Conservation (phyloP, 1,140 invertebrate genomes). For the Tenebrio molitor region DNA sequence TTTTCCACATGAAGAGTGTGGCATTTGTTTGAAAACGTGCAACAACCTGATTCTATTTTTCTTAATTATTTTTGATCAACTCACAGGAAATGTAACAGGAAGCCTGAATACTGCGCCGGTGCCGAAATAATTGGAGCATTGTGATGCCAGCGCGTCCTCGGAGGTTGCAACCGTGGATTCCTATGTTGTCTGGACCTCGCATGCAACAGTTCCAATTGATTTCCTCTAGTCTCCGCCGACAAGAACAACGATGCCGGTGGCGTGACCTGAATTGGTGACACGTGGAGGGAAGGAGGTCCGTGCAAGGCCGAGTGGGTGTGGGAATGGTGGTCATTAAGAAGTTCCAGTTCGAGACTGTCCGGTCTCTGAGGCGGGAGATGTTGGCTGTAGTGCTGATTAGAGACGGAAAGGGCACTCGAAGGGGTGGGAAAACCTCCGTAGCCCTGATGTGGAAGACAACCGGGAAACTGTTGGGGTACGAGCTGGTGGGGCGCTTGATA, state of each 20-base stretch:
- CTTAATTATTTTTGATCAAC: slow-evolving; percentile 63
- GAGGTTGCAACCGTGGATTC: slow-evolving; percentile 65
- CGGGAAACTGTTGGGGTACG: slow-evolving; percentile 64
- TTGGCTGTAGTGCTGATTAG: slow-evolving; percentile 66
- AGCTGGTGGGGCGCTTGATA: slow-evolving; percentile 62
- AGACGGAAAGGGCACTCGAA: slow-evolving; percentile 59
- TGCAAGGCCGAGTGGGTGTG: slow-evolving; percentile 62
- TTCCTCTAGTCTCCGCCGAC: slow-evolving; percentile 67
- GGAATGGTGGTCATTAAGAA: slow-evolving; percentile 62
- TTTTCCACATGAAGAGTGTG: too few relatives aligned
- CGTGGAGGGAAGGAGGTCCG: slow-evolving; percentile 66
- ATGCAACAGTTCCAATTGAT: slow-evolving; percentile 68
- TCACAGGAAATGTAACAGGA: slow-evolving; percentile 86
- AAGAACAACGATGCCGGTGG: slow-evolving; percentile 71
- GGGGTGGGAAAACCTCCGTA: slow-evolving; percentile 64
- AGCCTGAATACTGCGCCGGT: slow-evolving; percentile 75
- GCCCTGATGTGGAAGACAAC: slow-evolving; percentile 65
- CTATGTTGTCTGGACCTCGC: slow-evolving; percentile 65
- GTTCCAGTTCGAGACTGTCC: slow-evolving; percentile 64
- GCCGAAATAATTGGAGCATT: slow-evolving; percentile 69
- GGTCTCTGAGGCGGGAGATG: slow-evolving; percentile 60
- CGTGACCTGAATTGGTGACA: slow-evolving; percentile 68
- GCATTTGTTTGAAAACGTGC: too few relatives aligned
- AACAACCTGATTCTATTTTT: too few relatives aligned
- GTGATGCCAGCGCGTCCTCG: slow-evolving; percentile 72